Conservation (phyloP, 2,797 vertebrate species). For the Leptoclinus maculatus region DNA sequence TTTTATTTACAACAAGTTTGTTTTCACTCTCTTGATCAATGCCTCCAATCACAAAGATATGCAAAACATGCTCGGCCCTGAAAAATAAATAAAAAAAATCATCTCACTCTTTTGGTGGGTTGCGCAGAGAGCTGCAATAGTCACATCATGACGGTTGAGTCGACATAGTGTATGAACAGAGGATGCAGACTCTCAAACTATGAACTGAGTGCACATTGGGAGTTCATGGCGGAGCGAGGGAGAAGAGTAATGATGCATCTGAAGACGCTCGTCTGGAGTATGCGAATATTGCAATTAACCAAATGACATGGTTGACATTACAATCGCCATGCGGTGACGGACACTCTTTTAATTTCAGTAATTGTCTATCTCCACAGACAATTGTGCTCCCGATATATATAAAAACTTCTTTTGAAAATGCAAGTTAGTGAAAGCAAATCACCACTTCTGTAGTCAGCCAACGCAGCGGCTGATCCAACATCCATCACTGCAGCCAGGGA, state of each 20-base stretch:
- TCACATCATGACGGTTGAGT: not conserved
- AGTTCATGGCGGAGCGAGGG: not conserved
- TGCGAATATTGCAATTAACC: not conserved
- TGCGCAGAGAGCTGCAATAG: not conserved
- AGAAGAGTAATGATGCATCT: not conserved
- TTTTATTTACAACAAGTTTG: conserved; percentile 19
- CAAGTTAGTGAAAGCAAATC: conserved; percentile 38
- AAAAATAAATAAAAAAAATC: not conserved
- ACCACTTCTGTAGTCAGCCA: conserved; percentile 49
- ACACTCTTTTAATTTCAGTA: not conserved
- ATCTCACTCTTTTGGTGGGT: not conserved
- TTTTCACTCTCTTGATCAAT: conserved; percentile 18
- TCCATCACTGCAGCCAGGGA: conserved; percentile 46
- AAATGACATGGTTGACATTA: conserved; percentile 11
- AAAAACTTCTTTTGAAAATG: conserved; percentile 9
- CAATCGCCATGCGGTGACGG: conserved; percentile 1
- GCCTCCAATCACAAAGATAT: conserved; percentile 10
- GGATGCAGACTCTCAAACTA: not conserved
- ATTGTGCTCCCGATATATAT: not conserved
- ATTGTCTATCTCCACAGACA: not conserved
- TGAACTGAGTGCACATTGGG: not conserved
- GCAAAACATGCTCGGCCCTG: conserved; percentile 19
- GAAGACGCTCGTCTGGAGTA: not conserved
- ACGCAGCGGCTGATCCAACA: conserved; percentile 44
- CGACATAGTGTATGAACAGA: not conserved